phyloP scores from a whole-genome alignment of 2,113 vertebrate genomes.

The Lophius piscatorius region DNA sequence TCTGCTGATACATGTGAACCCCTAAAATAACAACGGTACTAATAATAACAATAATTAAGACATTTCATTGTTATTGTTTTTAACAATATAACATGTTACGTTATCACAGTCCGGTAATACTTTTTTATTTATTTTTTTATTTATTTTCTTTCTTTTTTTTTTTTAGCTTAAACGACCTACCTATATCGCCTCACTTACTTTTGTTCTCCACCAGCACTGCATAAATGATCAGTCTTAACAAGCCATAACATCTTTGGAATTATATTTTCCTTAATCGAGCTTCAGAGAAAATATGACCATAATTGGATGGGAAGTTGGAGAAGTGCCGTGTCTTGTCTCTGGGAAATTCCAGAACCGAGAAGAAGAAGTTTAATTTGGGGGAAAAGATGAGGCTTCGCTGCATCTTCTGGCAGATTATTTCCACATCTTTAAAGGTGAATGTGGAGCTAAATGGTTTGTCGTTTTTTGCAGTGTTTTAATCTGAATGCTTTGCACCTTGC shows the following conservation, averaged over 20 bases:
- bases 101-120: constrained; percentile 75
- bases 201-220: constrained; percentile 40
- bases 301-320: not conserved
- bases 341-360: constrained; percentile 18
- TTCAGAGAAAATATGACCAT: not conserved
- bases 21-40: constrained; percentile 75
- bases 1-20: constrained; percentile 56
- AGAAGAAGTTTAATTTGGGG: constrained; percentile 6
- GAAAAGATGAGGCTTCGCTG: not conserved
- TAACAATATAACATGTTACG: constrained; percentile 71
- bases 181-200: constrained; percentile 57
- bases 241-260: constrained; percentile 18
- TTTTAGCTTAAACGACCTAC: constrained; percentile 48
- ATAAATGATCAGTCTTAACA: constrained; percentile 27
- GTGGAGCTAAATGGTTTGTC: constrained; percentile 56
- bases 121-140: constrained; percentile 14
- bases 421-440: constrained; percentile 29
- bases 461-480: constrained; percentile 55
- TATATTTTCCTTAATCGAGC: constrained; percentile 12
- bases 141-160: constrained; percentile 16
- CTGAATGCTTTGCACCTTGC: constrained; percentile 63
- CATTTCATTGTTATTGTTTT: constrained; percentile 81
- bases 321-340: constrained; percentile 49
- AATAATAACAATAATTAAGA: constrained; percentile 80
- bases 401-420: not conserved